Base-by-base conservation (phyloP, 2,888 invertebrate species). In the Orthosia cruda region DNA sequence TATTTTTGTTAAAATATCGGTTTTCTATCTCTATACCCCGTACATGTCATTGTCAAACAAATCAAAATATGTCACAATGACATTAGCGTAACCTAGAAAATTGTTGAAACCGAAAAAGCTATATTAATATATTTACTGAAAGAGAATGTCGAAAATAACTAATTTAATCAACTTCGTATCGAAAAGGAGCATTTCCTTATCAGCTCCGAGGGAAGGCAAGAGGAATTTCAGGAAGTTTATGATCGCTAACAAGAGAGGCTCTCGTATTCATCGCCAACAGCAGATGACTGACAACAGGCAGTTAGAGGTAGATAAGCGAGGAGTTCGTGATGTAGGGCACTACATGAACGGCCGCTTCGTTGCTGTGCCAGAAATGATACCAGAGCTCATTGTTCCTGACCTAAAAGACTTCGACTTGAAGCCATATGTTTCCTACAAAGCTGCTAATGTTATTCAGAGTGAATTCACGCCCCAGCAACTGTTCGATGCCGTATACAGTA, bases 371-470 rank as follows among this genome's bases (percentile, higher is more conserved):
- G 99, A 99, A 97, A 99, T 98, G 98, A 97, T 99, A 82, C 99
- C 99, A 0, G 98, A 99, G 91, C 92, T 99, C 20, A 97, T 99
- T 73, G 99, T 99, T 3, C 99, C 99, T 0, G 98, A 99, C 93
- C 95, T 99, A 40, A 98, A 97, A 81, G 97, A 97, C 84, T 99
- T 98, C 91, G 96, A 98, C 95, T 95, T 99, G 26, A 99, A 99
- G 93, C 99, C 99, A 0, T 99, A 99, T 89, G 99, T 99, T 0
- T 98, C 99, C 0, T 99, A 99, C 93, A 97, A 97, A 93, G 97
- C 97, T 0, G 97, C 97, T 4, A 98, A 98, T 74, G 97, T 99
- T 0, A 93, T 97, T 16, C 98, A 99, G 91, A 97, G 98, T 1
- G 98, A 98, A 94, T 99, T 99, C 88, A 99, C 99, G 0, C 97